Evolutionary conservation across 2,888 invertebrate genomes (phyloP).

Genomic region (Coenonympha glycerion): DNA sequence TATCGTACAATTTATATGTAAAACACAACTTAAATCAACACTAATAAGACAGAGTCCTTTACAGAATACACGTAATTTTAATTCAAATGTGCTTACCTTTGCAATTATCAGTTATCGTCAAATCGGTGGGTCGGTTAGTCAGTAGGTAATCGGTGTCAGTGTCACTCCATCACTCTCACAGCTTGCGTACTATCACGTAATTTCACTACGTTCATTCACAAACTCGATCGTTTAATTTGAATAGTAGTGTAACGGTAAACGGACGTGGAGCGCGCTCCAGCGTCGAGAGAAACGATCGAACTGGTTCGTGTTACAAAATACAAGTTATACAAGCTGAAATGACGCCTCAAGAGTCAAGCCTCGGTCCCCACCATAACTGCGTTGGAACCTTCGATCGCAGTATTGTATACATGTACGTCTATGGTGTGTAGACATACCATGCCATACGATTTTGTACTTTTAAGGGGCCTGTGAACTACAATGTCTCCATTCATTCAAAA

Average conservation of each 20-base stretch:
- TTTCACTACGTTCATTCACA: slow-evolving; percentile 41
- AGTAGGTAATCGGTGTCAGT: slow-evolving; percentile 34
- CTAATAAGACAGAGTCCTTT: too few species aligned
- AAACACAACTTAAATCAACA: background rate
- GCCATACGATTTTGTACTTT: background rate
- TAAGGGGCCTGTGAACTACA: too few species aligned
- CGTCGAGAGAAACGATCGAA: slow-evolving; percentile 45
- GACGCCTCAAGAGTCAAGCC: too few species aligned
- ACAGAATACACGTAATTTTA: background rate
- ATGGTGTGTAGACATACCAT: background rate
- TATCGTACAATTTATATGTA: background rate
- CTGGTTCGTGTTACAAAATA: slow-evolving; percentile 48
- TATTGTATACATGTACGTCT: slow-evolving; percentile 4
- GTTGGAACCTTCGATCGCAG: slow-evolving; percentile 14
- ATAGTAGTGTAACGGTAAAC: slow-evolving; percentile 24
- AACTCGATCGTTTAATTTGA: slow-evolving; percentile 12
- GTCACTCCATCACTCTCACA: slow-evolving; percentile 63
- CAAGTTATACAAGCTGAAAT: slow-evolving; percentile 32
- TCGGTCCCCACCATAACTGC: slow-evolving; percentile 37
- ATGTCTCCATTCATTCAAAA: too few species aligned
- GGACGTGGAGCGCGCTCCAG: slow-evolving; percentile 34
- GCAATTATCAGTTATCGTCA: background rate
- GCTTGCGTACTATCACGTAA: slow-evolving; percentile 31
- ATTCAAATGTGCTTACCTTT: background rate
- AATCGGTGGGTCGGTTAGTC: slow-evolving; percentile 9